These are phyloP conservation scores for Gasterosteus nipponicus DNA, from an alignment of 2,113 vertebrate genomes.

Conservation along the genomic window DNA sequence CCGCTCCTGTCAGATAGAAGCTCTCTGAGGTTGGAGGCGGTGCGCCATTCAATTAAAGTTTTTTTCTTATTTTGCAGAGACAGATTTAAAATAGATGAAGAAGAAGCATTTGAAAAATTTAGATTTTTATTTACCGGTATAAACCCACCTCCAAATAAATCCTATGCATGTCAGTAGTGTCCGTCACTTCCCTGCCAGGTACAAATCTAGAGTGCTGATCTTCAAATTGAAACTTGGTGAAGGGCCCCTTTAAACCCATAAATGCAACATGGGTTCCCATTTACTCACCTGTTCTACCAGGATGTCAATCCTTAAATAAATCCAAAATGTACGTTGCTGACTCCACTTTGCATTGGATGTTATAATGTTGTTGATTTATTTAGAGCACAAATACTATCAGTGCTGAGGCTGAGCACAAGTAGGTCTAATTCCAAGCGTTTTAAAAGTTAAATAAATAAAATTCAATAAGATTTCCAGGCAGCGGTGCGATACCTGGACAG, in stretches of 20 bases:
- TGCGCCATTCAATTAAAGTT: not conserved
- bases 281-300: not conserved
- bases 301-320: not conserved
- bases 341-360: not conserved
- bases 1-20: not conserved
- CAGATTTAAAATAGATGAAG: not conserved
- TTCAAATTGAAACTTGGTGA: not conserved
- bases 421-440: not conserved
- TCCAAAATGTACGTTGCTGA: not conserved
- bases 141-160: not conserved
- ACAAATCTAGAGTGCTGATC: not conserved
- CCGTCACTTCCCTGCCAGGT: not conserved
- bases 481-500: conserved; percentile 1
- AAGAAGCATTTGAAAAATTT: not conserved
- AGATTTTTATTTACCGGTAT: not conserved
- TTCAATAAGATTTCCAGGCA: not conserved
- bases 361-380: not conserved
- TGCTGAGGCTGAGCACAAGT: not conserved
- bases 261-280: not conserved
- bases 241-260: not conserved
- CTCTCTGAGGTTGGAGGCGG: not conserved
- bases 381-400: not conserved
- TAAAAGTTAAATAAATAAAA: not conserved
- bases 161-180: not conserved
- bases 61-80: not conserved